Percentiles rank a stretch among this genome's conserved stretches.
phyloP scores from a whole-genome alignment of 1,140 invertebrate genomes.

The Protaetia brevitarsis region DNA sequence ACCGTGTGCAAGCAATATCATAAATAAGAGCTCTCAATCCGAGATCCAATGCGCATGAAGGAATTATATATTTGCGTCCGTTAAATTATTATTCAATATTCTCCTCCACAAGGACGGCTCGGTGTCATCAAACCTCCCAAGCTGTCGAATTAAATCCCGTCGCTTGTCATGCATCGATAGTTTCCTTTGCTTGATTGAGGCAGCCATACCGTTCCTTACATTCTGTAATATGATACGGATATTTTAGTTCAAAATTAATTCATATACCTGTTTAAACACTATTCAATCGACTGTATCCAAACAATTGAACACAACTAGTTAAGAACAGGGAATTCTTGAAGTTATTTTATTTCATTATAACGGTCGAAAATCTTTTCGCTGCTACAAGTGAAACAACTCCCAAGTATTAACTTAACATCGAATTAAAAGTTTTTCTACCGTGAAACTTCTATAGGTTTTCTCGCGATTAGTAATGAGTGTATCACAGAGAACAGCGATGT shows the following conservation, averaged over 20 bases:
- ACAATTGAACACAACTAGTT: too few species aligned
- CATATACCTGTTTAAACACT: not conserved
- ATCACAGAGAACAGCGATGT: not conserved
- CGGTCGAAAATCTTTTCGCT: not conserved
- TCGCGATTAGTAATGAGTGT: not conserved
- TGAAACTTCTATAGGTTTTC: not conserved
- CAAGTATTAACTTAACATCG: slow-evolving; percentile 7
- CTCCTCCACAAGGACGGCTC: not conserved
- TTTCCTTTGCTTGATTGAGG: slow-evolving; percentile 52
- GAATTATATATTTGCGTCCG: not conserved
- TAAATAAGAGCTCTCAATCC: slow-evolving; percentile 2
- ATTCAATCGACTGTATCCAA: not conserved
- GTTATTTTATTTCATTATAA: not conserved
- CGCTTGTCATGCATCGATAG: slow-evolving; percentile 49
- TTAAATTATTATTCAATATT: slow-evolving; percentile 15
- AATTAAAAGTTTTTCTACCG: not conserved
- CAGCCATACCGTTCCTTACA: slow-evolving; percentile 49
- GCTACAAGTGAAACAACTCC: not conserved
- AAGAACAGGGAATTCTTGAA: not conserved
- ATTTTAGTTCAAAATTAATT: not conserved
- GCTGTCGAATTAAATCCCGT: slow-evolving; percentile 51
- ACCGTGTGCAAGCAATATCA: not conserved
- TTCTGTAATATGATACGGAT: slow-evolving; percentile 48
- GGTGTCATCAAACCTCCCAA: slow-evolving; percentile 32
- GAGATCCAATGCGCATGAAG: not conserved